phyloP scores from a whole-genome alignment of 2,797 vertebrate genomes.

The Anguilla pacifica region DNA sequence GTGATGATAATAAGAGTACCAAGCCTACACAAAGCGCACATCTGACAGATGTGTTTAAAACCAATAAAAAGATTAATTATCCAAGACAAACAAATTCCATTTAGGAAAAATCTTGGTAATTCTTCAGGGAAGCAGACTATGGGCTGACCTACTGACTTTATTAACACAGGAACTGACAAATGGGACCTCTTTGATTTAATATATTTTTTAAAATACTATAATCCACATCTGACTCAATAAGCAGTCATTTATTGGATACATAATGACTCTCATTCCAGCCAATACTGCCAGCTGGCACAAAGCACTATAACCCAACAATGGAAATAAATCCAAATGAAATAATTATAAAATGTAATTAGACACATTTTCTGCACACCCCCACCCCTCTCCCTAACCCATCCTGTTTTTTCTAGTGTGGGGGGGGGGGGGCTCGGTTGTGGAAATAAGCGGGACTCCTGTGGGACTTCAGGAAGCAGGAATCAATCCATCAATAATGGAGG shows the following conservation, averaged over 20 bases:
- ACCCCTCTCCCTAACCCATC: not conserved
- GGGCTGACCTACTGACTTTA: not conserved
- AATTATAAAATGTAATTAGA: conserved; percentile 1
- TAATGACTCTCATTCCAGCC: not conserved
- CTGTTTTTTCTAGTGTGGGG: not conserved
- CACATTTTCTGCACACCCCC: not conserved
- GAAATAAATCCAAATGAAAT: conserved; percentile 13
- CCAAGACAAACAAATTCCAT: not conserved
- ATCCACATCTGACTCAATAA: not conserved
- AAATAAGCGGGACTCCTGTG: conserved; percentile 59
- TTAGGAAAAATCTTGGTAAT: not conserved
- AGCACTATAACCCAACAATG: not conserved
- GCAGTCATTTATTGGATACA: not conserved
- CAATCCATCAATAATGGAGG: conserved; percentile 82
- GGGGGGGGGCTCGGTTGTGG: not conserved
- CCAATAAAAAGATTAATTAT: not conserved
- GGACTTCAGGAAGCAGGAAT: conserved; percentile 62
- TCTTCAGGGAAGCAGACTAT: not conserved
- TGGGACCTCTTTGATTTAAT: not conserved
- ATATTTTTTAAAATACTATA: not conserved
- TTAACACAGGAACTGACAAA: not conserved
- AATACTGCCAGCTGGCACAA: not conserved
- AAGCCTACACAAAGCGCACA: not conserved
- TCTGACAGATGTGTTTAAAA: not conserved
- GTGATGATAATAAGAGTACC: not conserved